A percentile compares a stretch with the other conserved stretches of the same genome.
phyloP scores from a whole-genome alignment of 2,113 vertebrate species.

The Mirza zaza region DNA sequence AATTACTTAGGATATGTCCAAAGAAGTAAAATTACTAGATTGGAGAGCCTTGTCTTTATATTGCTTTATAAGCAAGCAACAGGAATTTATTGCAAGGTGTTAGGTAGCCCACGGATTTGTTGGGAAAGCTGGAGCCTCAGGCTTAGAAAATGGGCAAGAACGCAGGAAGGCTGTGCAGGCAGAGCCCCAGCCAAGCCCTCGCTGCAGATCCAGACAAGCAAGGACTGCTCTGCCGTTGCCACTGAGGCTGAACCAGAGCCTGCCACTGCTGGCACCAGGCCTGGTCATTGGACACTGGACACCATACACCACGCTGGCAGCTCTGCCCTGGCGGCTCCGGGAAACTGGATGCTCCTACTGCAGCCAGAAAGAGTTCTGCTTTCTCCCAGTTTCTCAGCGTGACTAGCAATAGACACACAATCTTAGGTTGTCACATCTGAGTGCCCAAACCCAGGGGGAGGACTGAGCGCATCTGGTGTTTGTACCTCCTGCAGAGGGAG shows the following conservation, averaged over 20 bases:
- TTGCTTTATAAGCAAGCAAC: not conserved
- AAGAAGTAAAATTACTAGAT: not conserved
- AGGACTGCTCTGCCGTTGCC: not conserved
- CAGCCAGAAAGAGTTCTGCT: not conserved
- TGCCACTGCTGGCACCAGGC: not conserved
- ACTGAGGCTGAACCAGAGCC: not conserved
- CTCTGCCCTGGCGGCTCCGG: not conserved
- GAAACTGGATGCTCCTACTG: not conserved
- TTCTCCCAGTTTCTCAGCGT: not conserved
- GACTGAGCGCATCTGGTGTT: not conserved
- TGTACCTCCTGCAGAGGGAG: not conserved
- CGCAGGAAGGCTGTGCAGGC: not conserved
- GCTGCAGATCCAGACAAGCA: not conserved
- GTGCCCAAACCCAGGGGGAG: not conserved
- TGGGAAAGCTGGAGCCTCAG: not conserved
- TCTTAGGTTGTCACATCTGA: not conserved
- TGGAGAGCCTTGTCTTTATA: not conserved
- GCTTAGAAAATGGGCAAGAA: not conserved
- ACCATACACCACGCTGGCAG: not conserved
- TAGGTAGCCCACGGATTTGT: not conserved
- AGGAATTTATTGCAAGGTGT: conserved; percentile 34
- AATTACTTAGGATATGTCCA: not conserved
- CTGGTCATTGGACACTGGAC: not conserved
- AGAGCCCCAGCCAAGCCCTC: not conserved
- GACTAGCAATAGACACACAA: not conserved